Base-by-base conservation (phyloP, 2,888 invertebrate species). In the Nomada flava region DNA sequence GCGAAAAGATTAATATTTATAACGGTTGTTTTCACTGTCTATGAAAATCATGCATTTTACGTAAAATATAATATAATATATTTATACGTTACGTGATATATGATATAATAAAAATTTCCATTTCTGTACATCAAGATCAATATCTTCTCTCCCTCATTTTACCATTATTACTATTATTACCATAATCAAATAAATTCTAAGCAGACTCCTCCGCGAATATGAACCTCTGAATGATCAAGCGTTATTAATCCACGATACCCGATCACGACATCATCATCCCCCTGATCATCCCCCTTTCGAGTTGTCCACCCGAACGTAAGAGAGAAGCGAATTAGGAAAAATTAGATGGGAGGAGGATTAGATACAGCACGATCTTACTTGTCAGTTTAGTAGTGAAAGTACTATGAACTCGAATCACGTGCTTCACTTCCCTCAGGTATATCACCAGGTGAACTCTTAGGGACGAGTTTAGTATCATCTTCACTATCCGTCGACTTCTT, bases 391-490 rank as follows among this genome's bases (percentile, higher is more conserved):
- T 78, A 90, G 92, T 92, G 92, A 92, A 92, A 92, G 92, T 92
- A 83, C 89, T 88, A 88, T 81, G 84, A 88, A 88, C 89, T 87
- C 88, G 73, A 86, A 88, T 92, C 91, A 91, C 90, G 90, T 91
- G 89, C 89, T 91, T 90, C 89, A 89, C 88, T 88, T 83, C 90
- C 88, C 88, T 89, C 83, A 89, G 57, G 89, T 92, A 92, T 92
- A 92, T 92, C 91, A 91, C 89, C 88, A 82, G 86, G 80, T 88
- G 85, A 85, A 88, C 90, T 89, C 87, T 85, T 85, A 84, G 86
- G 78, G 86, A 84, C 86, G 84, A 86, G 84, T 90, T 91, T 90
- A 92, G 92, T 92, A 92, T 90, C 92, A 91, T 92, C 92, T 90
- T 92, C 89, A 89, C 89, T 90, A 88, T 87, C 89, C 89, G 86